Conservation (phyloP, 2,888 invertebrate species). For the Vanessa cardui region DNA sequence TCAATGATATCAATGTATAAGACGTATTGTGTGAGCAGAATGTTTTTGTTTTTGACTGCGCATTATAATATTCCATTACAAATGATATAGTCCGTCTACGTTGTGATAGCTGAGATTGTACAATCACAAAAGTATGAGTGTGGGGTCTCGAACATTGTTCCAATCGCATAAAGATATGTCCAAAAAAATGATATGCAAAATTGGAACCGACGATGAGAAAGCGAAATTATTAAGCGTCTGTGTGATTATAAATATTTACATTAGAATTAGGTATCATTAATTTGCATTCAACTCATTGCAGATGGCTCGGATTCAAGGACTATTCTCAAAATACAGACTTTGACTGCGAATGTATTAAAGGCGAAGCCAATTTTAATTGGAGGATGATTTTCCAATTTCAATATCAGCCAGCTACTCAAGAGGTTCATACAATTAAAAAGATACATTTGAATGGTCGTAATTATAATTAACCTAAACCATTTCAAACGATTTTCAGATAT, state of each 20-base stretch:
- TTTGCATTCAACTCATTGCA: constrained; percentile 48
- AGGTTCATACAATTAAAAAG: constrained; percentile 59
- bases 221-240: no score
- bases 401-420: constrained; percentile 89
- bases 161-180: no score
- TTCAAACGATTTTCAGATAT: constrained; percentile 32
- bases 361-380: constrained; percentile 95
- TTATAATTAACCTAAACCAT: not conserved
- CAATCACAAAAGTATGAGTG: no score
- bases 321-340: constrained; percentile 91
- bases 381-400: constrained; percentile 91
- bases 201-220: no score
- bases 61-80: no score
- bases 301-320: constrained; percentile 87
- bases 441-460: not conserved
- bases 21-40: no score
- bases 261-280: not conserved
- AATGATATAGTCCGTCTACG: no score
- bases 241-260: not conserved
- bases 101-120: no score
- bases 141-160: no score
- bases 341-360: constrained; percentile 90
- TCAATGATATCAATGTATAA: no score
- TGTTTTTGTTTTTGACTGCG: no score
- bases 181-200: no score